Conservation (phyloP, 2,113 vertebrate genomes). For the Hydropotes inermis region DNA sequence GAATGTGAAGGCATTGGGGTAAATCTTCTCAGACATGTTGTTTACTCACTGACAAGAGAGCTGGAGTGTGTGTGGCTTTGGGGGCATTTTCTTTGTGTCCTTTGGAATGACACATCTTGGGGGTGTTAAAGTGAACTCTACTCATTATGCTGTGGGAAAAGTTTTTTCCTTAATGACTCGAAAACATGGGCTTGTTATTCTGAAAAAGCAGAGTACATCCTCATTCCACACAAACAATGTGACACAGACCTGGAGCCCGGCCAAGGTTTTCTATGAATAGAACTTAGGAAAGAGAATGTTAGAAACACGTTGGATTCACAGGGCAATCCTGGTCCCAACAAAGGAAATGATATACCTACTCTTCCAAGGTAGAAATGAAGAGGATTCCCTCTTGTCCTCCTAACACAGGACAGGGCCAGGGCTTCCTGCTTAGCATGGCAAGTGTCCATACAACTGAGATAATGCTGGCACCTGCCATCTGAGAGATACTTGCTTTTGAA, state of each 20-base stretch:
- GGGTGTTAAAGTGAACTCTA: slow-evolving; percentile 10
- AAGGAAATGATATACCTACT: slow-evolving; percentile 50
- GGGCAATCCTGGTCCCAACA: slow-evolving; percentile 20
- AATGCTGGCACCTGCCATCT: no score
- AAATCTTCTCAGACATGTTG: background rate
- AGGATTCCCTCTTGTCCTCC: background rate
- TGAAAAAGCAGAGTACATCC: slow-evolving; percentile 78
- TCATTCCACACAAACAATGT: slow-evolving; percentile 80
- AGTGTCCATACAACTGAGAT: no score
- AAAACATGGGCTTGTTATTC: slow-evolving; percentile 76
- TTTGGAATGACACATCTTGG: slow-evolving; percentile 49
- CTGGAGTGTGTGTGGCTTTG: background rate
- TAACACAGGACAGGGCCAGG: background rate
- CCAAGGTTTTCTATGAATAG: slow-evolving; percentile 82
- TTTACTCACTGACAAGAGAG: background rate
- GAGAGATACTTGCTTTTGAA: background rate
- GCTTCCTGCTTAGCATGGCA: background rate
- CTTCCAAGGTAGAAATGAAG: background rate
- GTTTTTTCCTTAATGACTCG: slow-evolving; percentile 61
- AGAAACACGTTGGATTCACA: slow-evolving; percentile 43
- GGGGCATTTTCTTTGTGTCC: slow-evolving; percentile 17
- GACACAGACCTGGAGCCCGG: slow-evolving; percentile 76
- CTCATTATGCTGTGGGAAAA: slow-evolving; percentile 62
- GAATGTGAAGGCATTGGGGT: background rate
- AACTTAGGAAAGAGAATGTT: slow-evolving; percentile 48